These are phyloP conservation scores for Pleuronectes platessa DNA, from an alignment of 2,113 vertebrate genomes.

Conservation along the genomic window DNA sequence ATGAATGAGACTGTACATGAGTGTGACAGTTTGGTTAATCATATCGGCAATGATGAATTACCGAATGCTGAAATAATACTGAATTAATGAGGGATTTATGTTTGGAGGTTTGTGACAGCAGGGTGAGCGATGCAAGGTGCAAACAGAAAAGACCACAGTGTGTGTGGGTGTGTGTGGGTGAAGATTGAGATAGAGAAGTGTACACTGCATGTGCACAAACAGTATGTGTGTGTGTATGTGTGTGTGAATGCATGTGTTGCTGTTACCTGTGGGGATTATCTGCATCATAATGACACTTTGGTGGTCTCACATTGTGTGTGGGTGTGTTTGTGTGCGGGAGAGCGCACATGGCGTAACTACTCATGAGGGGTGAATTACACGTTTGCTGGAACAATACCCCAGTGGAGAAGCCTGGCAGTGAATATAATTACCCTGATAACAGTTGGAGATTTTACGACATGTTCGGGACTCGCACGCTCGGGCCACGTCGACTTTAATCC, in stretches of 20 bases:
- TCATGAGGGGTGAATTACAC: slow-evolving; percentile 53
- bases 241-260: neutral
- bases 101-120: slow-evolving; percentile 63
- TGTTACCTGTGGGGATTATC: neutral
- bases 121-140: slow-evolving; percentile 62
- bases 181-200: neutral
- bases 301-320: slow-evolving; percentile 5
- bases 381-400: slow-evolving; percentile 46
- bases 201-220: neutral
- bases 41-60: slow-evolving; percentile 71
- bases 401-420: slow-evolving; percentile 31
- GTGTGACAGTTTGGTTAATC: slow-evolving; percentile 76
- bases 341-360: slow-evolving; percentile 20
- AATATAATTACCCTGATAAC: slow-evolving; percentile 51
- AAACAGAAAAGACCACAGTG: slow-evolving; percentile 19
- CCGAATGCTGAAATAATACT: slow-evolving; percentile 67
- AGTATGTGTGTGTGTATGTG: neutral
- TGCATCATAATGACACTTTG: slow-evolving; percentile 44
- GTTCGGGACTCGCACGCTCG: slow-evolving; percentile 19
- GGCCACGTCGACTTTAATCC: slow-evolving; percentile 29
- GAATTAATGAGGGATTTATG: slow-evolving; percentile 70
- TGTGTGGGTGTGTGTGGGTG: neutral
- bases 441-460: slow-evolving; percentile 60
- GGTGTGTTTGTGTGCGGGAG: neutral
- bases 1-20: slow-evolving; percentile 67